Conservation (phyloP, 2,113 vertebrate species). For the Phalacrocorax brasilianus region DNA sequence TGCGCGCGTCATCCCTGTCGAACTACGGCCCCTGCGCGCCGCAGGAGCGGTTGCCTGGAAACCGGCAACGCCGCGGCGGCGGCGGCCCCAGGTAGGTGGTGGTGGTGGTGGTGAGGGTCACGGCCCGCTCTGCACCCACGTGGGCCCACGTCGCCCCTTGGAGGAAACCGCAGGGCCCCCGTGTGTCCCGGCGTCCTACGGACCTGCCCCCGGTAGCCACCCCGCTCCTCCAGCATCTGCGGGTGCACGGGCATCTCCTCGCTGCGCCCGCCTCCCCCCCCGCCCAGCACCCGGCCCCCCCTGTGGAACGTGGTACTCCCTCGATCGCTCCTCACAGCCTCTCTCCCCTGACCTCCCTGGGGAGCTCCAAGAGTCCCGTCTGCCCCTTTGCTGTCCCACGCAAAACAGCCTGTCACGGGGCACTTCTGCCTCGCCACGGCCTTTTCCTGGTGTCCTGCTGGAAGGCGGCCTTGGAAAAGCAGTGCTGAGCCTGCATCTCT, state of each 20-base stretch:
- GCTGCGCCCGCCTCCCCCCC: too few species aligned
- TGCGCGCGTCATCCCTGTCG: rapidly evolving
- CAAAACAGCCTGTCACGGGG: not conserved
- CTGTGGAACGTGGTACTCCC: too few species aligned
- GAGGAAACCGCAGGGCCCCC: too few species aligned
- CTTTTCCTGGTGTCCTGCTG: not conserved
- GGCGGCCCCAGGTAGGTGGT: not conserved
- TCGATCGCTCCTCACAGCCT: not conserved
- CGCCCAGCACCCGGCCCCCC: too few species aligned
- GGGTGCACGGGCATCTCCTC: too few species aligned
- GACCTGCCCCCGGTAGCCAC: too few species aligned
- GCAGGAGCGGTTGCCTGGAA: not conserved
- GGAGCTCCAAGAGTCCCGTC: not conserved
- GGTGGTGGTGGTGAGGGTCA: not conserved
- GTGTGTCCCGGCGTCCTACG: not conserved
- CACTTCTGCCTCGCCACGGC: not conserved
- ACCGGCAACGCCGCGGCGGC: not conserved
- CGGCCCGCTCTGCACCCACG: too few species aligned
- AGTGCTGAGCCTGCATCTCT: not conserved
- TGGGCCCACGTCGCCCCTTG: too few species aligned
- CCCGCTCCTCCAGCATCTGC: too few species aligned
- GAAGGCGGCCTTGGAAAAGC: not conserved
- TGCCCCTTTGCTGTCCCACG: not conserved
- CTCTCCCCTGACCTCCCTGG: not conserved
- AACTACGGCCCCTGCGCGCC: not conserved